Base-by-base conservation (phyloP, 1,140 invertebrate genomes). In the Drosophila ercepeae region DNA sequence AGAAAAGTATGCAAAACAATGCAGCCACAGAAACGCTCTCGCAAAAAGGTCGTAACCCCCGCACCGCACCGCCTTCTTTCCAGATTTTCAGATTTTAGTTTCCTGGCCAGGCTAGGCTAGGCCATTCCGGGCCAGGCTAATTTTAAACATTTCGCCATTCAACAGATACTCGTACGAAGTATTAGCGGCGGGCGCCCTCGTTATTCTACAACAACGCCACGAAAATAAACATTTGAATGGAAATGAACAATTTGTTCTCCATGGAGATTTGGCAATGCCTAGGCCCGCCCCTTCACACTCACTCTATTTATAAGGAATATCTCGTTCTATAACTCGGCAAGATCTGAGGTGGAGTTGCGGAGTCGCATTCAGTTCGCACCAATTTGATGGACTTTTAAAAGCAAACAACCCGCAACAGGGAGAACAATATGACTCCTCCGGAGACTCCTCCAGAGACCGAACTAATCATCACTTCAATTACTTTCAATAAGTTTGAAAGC, bases 91-190 rank as follows among this genome's bases (percentile, higher is more conserved):
- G 50, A 44, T 61, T 13, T 45, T 6, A n/a, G n/a, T 45, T 49
- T 11, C 29, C 11, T 21, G 21, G 21, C 55, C 27, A 3, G 27
- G 27, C 27, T 9, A n/a, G 32, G n/a, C 36, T n/a, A n/a, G n/a
- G n/a, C 55, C 23, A 6, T 4, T 4, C 23, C 27, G 3, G 29
- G n/a, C 23, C 21, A 7, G 9, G 27, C 76, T 86, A 86, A 63
- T 59, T 70, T 81, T 86, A 86, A 69, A 74, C 77, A 81, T 88
- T 88, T 88, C 82, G 82, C 82, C 77, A 88, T 86, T 77, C 50
- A 82, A 77, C 46, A 36, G 49, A 68, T 67, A n/a, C n/a, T n/a
- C n/a, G n/a, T n/a, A n/a, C n/a, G n/a, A n/a, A n/a, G n/a, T n/a
- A 54, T 48, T 70, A 64, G 36, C 51, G 72, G 72, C 36, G 7